A percentile compares a stretch with the other conserved stretches of the same genome.
Evolutionary conservation across 2,113 vertebrate genomes (phyloP).

Genomic region (Suncus etruscus): DNA sequence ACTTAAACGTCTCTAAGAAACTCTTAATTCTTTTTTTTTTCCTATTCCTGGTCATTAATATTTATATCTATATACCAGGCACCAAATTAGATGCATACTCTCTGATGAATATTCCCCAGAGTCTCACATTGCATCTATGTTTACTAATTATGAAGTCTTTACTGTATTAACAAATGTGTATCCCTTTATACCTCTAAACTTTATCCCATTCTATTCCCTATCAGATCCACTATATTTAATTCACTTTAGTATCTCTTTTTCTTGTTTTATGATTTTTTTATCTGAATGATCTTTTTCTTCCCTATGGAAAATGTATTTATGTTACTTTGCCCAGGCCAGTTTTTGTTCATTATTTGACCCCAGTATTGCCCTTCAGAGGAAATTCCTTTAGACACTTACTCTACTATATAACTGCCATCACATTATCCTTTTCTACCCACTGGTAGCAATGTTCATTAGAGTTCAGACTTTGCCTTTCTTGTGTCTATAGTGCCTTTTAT

Average conservation of each 20-base stretch:
- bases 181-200: background rate
- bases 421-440: background rate
- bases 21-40: background rate
- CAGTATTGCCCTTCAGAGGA: background rate
- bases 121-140: background rate
- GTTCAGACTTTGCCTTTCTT: background rate
- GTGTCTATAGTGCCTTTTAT: background rate
- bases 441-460: background rate
- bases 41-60: background rate
- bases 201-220: background rate
- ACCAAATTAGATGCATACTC: background rate
- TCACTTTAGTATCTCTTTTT: background rate
- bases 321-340: background rate
- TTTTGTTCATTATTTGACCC: background rate
- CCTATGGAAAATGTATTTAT: background rate
- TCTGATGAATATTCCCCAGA: background rate
- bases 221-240: background rate
- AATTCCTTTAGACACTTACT: background rate
- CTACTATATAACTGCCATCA: background rate
- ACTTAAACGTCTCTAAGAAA: background rate
- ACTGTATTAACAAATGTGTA: background rate
- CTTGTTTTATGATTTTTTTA: background rate
- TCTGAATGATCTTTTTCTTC: background rate
- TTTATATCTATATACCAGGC: background rate
- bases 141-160: slow-evolving; percentile 15